Evolutionary conservation across 2,888 invertebrate species (phyloP).

Genomic region (Trichogramma dendrolimi): DNA sequence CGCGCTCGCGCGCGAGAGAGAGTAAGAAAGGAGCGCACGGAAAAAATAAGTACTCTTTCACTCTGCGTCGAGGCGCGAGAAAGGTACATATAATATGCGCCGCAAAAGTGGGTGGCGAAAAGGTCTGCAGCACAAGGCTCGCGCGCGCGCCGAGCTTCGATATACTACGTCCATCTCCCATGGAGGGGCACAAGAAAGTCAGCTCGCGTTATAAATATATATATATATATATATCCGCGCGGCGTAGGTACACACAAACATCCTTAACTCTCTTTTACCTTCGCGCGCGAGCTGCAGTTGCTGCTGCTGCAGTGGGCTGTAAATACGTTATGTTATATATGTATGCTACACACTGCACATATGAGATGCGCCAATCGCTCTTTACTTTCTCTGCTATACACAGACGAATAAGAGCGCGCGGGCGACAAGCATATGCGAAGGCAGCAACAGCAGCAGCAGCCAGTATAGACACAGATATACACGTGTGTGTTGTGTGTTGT

Average conservation of each 20-base stretch:
- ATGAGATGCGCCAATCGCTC: background rate
- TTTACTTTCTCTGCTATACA: slow-evolving; percentile 18
- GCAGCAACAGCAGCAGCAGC: too few relatives aligned
- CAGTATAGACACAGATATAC: too few relatives aligned
- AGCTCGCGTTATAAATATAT: background rate
- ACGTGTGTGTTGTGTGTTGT: too few relatives aligned
- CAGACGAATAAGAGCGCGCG: background rate
- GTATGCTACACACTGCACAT: too few relatives aligned
- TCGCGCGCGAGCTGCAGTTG: background rate
- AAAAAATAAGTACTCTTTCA: too few relatives aligned
- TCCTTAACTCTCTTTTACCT: background rate
- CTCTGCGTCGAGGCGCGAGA: background rate
- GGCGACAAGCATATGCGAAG: too few relatives aligned
- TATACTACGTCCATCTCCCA: slow-evolving; percentile 5
- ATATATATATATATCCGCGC: background rate
- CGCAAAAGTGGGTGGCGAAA: slow-evolving; percentile 14
- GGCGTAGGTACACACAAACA: background rate
- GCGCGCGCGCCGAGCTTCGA: slow-evolving; percentile 3
- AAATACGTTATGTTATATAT: too few relatives aligned
- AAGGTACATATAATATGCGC: background rate
- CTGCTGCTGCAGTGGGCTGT: background rate
- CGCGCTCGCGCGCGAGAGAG: background rate
- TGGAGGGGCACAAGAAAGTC: background rate
- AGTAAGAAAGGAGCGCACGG: too few relatives aligned
- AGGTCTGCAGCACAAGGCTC: background rate